phyloP scores from a whole-genome alignment of 2,888 invertebrate genomes.

The Xestia xanthographa region DNA sequence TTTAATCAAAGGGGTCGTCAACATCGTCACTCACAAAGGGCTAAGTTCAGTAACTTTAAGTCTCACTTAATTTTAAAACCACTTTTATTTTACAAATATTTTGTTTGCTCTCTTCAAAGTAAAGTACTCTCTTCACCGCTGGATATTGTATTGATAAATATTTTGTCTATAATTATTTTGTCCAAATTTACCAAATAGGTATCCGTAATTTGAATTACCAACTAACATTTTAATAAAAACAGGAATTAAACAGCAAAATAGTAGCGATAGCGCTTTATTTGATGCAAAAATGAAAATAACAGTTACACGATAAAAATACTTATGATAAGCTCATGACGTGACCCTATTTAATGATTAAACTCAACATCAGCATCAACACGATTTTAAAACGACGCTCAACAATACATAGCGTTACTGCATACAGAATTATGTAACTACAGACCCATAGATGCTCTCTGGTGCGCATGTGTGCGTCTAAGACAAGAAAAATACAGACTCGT shows the following conservation, averaged over 20 bases:
- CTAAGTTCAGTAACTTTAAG: not conserved
- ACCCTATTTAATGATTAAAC: conserved; percentile 57
- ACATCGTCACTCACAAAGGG: not conserved
- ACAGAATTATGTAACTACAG: conserved; percentile 69
- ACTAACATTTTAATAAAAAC: conserved; percentile 5
- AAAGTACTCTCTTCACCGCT: not conserved
- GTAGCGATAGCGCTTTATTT: conserved; percentile 52
- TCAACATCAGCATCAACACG: conserved; percentile 37
- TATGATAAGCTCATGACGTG: conserved; percentile 61
- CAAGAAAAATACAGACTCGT: conserved; percentile 72
- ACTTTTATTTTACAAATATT: not conserved
- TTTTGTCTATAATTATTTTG: not conserved
- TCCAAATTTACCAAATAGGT: not conserved
- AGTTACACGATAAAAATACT: conserved; percentile 51
- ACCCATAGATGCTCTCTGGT: conserved; percentile 48
- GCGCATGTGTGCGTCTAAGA: conserved; percentile 68
- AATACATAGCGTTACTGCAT: conserved; percentile 64
- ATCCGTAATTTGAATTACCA: not conserved
- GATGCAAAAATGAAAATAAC: conserved; percentile 50
- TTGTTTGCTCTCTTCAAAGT: not conserved
- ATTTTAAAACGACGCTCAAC: conserved; percentile 45
- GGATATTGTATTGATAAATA: not conserved
- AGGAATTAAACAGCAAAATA: conserved; percentile 29
- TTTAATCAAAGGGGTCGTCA: not conserved
- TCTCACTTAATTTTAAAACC: not conserved